phyloP scores from a whole-genome alignment of 2,113 vertebrate genomes.

The Pachyramphus minor region DNA sequence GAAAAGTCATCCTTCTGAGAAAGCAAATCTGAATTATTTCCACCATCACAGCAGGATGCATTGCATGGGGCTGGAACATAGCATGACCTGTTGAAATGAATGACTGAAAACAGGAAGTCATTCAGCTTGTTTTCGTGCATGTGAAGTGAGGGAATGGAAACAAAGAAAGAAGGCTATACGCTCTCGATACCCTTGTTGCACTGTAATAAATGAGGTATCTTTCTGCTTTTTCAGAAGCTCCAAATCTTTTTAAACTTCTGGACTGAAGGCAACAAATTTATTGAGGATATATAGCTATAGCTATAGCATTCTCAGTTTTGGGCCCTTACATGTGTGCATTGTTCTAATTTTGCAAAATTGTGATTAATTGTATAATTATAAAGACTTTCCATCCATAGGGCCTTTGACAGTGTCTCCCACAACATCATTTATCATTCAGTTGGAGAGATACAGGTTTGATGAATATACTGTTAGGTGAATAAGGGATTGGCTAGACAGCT shows the following conservation, averaged over 20 bases:
- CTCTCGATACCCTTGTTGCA: not conserved
- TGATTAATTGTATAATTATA: not conserved
- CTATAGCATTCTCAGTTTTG: not conserved
- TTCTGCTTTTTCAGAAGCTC: not conserved
- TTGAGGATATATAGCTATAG: not conserved
- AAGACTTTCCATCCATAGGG: not conserved
- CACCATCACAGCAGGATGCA: not conserved
- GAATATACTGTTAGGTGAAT: not conserved
- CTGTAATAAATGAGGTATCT: not conserved
- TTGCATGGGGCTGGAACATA: accelerated
- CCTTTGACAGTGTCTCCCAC: not conserved
- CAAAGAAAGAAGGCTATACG: not conserved
- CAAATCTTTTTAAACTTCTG: not conserved
- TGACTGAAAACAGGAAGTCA: not conserved
- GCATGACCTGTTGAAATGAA: not conserved
- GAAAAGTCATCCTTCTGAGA: not conserved
- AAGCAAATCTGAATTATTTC: not conserved
- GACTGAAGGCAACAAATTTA: not conserved
- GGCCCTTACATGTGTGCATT: not conserved
- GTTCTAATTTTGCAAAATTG: not conserved
- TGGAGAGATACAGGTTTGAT: not conserved
- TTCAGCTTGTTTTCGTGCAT: not conserved
- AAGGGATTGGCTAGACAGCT: not conserved
- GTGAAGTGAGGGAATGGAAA: not conserved
- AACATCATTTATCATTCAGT: not conserved